Conservation (phyloP, 2,797 vertebrate species). For the Valencia hispanica region DNA sequence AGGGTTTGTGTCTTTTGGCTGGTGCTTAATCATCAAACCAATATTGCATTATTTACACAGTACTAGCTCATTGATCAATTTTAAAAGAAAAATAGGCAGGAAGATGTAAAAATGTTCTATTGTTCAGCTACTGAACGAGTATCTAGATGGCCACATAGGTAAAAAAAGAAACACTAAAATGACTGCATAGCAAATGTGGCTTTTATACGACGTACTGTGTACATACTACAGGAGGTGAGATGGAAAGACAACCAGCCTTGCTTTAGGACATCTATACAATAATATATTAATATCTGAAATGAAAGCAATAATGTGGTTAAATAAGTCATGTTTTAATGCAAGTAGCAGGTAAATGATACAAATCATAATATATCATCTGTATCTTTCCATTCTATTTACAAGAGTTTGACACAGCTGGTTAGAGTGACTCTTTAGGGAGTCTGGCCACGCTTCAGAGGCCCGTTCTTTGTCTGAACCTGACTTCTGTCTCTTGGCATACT, state of each 20-base stretch:
- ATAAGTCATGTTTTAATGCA: slow-evolving; percentile 81
- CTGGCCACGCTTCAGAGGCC: slow-evolving; percentile 64
- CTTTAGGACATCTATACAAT: slow-evolving; percentile 78
- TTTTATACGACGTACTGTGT: slow-evolving; percentile 74
- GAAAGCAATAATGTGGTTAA: slow-evolving; percentile 83
- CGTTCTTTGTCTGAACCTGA: slow-evolving; percentile 55
- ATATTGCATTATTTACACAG: slow-evolving; percentile 78
- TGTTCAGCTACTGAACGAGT: slow-evolving; percentile 55
- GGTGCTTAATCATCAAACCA: slow-evolving; percentile 75
- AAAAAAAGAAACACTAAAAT: slow-evolving; percentile 51
- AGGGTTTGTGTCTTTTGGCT: slow-evolving; percentile 64
- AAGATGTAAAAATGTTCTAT: slow-evolving; percentile 49
- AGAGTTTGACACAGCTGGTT: slow-evolving; percentile 78
- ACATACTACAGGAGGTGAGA: slow-evolving; percentile 75
- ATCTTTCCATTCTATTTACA: slow-evolving; percentile 81
- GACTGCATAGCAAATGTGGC: slow-evolving; percentile 74
- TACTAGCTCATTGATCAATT: slow-evolving; percentile 57
- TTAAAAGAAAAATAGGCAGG: slow-evolving; percentile 57
- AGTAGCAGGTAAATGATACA: slow-evolving; percentile 81
- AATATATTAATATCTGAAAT: slow-evolving; percentile 81
- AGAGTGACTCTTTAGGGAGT: slow-evolving; percentile 68
- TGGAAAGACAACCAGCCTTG: slow-evolving; percentile 73
- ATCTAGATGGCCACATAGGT: slow-evolving; percentile 59
- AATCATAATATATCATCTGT: slow-evolving; percentile 81
- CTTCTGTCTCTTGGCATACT: slow-evolving; percentile 54